These are phyloP conservation scores for Epinephelus coioides DNA, from an alignment of 2,797 vertebrate genomes.

Conservation along the genomic window DNA sequence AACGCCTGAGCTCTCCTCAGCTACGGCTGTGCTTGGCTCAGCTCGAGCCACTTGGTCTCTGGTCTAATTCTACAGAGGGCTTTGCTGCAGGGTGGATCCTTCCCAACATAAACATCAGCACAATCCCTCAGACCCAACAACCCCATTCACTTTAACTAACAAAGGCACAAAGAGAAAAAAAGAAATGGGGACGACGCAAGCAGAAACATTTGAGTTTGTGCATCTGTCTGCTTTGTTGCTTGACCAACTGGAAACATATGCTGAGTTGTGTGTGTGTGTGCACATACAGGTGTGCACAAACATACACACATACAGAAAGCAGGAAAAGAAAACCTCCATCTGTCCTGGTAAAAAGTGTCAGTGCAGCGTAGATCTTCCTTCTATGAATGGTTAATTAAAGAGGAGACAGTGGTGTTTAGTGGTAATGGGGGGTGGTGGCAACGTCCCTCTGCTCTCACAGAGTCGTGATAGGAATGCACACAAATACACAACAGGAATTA, in stretches of 20 bases:
- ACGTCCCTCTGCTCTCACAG: slow-evolving; percentile 64
- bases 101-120: slow-evolving; percentile 46
- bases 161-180: slow-evolving; percentile 12
- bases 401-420: slow-evolving; percentile 79
- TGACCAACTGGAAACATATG: slow-evolving; percentile 7
- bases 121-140: slow-evolving; percentile 32
- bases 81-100: slow-evolving; percentile 33
- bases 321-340: slow-evolving; percentile 37
- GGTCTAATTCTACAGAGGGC: slow-evolving; percentile 21
- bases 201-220: slow-evolving; percentile 10
- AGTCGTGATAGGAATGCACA: slow-evolving; percentile 69
- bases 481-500: slow-evolving; percentile 74
- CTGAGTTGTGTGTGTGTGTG: background rate
- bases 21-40: slow-evolving; percentile 7
- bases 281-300: slow-evolving; percentile 43
- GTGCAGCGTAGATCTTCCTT: slow-evolving; percentile 66
- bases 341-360: slow-evolving; percentile 73
- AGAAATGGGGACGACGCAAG: background rate
- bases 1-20: slow-evolving; percentile 21
- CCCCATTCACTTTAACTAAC: slow-evolving; percentile 28
- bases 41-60: slow-evolving; percentile 3
- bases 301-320: slow-evolving; percentile 3
- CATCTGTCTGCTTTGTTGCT: slow-evolving; percentile 28
- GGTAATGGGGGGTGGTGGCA: slow-evolving; percentile 73
- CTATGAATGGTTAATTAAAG: slow-evolving; percentile 81